Conservation (phyloP, 2,797 vertebrate species). For the Scolopax bukidnonensis region DNA sequence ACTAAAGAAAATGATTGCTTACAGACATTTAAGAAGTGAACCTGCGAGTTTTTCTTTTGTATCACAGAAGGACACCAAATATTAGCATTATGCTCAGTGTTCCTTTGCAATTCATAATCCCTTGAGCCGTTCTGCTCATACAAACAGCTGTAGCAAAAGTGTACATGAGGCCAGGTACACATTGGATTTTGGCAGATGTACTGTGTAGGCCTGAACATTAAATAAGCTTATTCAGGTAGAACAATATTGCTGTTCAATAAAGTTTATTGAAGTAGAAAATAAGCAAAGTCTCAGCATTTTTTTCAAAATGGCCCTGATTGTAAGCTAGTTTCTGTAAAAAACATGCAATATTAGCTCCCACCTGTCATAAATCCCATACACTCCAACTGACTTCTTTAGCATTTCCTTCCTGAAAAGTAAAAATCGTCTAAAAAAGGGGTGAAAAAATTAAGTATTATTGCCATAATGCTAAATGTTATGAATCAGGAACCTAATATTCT, state of each 20-base stretch:
- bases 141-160: slow-evolving; percentile 15
- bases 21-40: neutral
- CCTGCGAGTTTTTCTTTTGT: slow-evolving; percentile 3
- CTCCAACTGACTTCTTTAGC: neutral
- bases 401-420: neutral
- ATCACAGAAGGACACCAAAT: slow-evolving; percentile 9
- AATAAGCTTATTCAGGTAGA: slow-evolving; percentile 54
- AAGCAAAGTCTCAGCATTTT: slow-evolving; percentile 29
- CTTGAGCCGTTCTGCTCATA: neutral
- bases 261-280: slow-evolving; percentile 70
- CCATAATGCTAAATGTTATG: neutral
- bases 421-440: neutral
- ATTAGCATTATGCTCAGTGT: slow-evolving; percentile 1
- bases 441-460: neutral
- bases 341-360: neutral
- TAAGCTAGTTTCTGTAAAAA: neutral
- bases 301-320: neutral
- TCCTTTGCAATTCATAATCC: slow-evolving; percentile 25
- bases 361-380: neutral
- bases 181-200: slow-evolving; percentile 24
- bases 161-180: neutral
- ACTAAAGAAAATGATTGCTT: neutral
- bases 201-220: slow-evolving; percentile 6
- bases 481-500: neutral
- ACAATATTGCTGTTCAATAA: slow-evolving; percentile 44